phyloP scores from a whole-genome alignment of 2,797 vertebrate genomes.

The Petrocephalus schoutedeni region DNA sequence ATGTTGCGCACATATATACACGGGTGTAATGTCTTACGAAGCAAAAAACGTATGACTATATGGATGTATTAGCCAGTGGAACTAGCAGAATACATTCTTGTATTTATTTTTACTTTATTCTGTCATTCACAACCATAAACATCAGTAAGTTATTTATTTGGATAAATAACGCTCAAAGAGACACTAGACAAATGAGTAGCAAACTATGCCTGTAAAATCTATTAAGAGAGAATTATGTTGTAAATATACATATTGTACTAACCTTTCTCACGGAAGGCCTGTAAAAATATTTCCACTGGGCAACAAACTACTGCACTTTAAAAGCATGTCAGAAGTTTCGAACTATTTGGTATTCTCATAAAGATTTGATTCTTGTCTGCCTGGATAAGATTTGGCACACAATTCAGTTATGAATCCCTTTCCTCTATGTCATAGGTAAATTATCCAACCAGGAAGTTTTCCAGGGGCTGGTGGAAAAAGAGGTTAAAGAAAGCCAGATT shows the following conservation, averaged over 20 bases:
- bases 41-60: not conserved
- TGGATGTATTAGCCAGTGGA: not conserved
- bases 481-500: conserved; percentile 33
- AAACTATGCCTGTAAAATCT: not conserved
- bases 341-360: conserved; percentile 15
- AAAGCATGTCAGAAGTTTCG: not conserved
- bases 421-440: conserved; percentile 18
- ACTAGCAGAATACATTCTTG: not conserved
- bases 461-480: conserved; percentile 18
- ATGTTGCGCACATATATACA: not conserved
- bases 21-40: not conserved
- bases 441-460: not conserved
- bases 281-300: conserved; percentile 1
- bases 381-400: conserved; percentile 4
- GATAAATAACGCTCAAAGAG: not conserved
- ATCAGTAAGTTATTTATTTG: not conserved
- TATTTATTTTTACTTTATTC: not conserved
- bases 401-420: not conserved
- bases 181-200: not conserved
- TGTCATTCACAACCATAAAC: not conserved
- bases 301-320: not conserved
- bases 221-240: not conserved
- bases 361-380: not conserved
- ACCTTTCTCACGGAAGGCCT: conserved; percentile 4
- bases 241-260: not conserved